Conservation (phyloP, 2,888 invertebrate genomes). For the Cheilosia vulpina region DNA sequence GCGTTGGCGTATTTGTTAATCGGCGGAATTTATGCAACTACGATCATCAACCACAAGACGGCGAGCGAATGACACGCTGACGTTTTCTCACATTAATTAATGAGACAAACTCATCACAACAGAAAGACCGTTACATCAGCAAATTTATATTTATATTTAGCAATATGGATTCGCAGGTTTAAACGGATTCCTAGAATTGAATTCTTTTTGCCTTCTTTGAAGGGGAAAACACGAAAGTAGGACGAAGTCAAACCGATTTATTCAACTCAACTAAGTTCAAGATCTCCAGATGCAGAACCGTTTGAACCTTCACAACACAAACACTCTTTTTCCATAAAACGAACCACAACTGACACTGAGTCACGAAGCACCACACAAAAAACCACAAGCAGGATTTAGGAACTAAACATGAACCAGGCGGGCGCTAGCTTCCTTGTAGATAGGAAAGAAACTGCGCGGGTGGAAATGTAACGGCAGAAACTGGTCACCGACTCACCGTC, state of each 20-base stretch:
- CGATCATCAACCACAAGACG: constrained; percentile 26
- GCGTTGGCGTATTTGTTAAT: constrained; percentile 24
- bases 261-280: constrained; percentile 57
- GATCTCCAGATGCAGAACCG: constrained; percentile 64
- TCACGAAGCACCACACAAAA: constrained; percentile 44
- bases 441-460: constrained; percentile 40
- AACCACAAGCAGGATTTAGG: constrained; percentile 61
- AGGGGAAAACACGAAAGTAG: constrained; percentile 60
- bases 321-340: constrained; percentile 22
- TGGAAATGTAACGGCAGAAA: constrained; percentile 56
- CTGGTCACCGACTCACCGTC: constrained; percentile 53
- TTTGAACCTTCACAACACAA: constrained; percentile 63
- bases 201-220: background rate
- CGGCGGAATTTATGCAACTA: constrained; percentile 46
- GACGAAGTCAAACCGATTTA: constrained; percentile 59
- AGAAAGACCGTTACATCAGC: constrained; percentile 43
- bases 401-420: constrained; percentile 34
- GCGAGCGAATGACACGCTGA: constrained; percentile 44
- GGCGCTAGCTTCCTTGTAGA: constrained; percentile 30
- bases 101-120: constrained; percentile 51
- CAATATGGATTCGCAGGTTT: constrained; percentile 17
- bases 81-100: constrained; percentile 63
- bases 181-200: constrained; percentile 5
- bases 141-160: constrained; percentile 29
- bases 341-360: constrained; percentile 47